Evolutionary conservation across 2,797 vertebrate genomes (phyloP).

Genomic region (Fratercula arctica): DNA sequence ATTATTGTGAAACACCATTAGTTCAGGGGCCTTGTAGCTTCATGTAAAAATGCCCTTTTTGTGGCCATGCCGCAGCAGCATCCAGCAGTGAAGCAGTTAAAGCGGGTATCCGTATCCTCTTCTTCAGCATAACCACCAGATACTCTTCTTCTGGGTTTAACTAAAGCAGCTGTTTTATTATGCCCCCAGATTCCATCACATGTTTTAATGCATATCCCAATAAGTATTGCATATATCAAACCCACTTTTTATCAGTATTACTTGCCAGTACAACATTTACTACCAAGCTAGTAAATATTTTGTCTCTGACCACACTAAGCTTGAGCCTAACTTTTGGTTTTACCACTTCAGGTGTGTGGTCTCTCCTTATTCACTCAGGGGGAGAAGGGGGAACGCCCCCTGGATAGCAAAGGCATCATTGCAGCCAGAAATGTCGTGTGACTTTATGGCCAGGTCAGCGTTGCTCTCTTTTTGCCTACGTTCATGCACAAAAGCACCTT

Average conservation of each 20-base stretch:
- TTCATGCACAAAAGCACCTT: too few species aligned
- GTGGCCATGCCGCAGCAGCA: accelerated
- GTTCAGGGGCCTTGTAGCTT: neutral
- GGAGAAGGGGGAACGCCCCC: too few species aligned
- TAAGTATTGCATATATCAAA: conserved; percentile 34
- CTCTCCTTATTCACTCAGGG: too few species aligned
- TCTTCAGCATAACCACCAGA: neutral
- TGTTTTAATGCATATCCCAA: neutral
- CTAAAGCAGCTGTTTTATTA: conserved; percentile 11
- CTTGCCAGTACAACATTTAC: conserved; percentile 14
- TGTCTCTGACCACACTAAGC: neutral
- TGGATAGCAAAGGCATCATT: too few species aligned
- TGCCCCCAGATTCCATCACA: neutral
- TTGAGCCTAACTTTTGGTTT: neutral
- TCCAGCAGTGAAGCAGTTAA: neutral
- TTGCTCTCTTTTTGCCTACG: too few species aligned
- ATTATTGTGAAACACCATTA: neutral
- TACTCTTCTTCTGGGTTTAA: neutral
- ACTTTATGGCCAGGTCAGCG: too few species aligned
- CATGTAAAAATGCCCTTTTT: accelerated
- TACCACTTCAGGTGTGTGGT: too few species aligned
- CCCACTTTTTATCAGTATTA: neutral
- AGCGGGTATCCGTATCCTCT: neutral
- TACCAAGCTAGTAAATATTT: conserved; percentile 41
- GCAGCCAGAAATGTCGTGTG: too few species aligned